phyloP scores from a whole-genome alignment of 2,797 vertebrate species.

The Rhinatrema bivittatum region DNA sequence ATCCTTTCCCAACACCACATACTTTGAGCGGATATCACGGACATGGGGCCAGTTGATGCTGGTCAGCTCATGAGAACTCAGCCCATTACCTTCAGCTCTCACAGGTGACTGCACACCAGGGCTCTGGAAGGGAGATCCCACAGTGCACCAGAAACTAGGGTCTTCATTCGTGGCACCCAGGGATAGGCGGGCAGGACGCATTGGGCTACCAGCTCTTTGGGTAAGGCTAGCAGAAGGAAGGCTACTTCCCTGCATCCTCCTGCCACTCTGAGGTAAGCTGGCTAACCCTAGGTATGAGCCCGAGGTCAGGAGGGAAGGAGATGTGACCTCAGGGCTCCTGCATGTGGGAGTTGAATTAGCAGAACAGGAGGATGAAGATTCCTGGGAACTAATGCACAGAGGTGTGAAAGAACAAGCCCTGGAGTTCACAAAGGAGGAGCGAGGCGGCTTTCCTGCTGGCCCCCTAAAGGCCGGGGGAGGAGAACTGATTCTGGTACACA shows the following conservation, averaged over 20 bases:
- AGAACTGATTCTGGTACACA: conserved; percentile 20
- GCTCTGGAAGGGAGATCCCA: conserved; percentile 35
- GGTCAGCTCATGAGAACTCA: conserved; percentile 46
- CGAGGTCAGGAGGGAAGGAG: conserved; percentile 56
- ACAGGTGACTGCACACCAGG: conserved; percentile 25
- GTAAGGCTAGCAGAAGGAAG: conserved; percentile 31
- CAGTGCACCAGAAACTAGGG: not conserved
- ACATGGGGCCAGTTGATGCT: conserved; percentile 57
- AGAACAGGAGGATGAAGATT: conserved; percentile 42
- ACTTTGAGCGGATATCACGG: conserved; percentile 47
- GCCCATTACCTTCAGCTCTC: too few species aligned
- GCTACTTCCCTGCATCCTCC: conserved; percentile 16
- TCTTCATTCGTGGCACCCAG: conserved; percentile 32
- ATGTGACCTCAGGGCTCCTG: conserved; percentile 42
- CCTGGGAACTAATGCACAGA: conserved; percentile 45
- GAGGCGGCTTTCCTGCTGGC: conserved; percentile 50
- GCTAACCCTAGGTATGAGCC: conserved; percentile 34
- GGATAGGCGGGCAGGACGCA: conserved; percentile 22
- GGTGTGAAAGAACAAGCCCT: conserved; percentile 49
- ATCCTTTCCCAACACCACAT: conserved; percentile 4
- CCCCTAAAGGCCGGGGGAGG: conserved; percentile 7
- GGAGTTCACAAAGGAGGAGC: conserved; percentile 16
- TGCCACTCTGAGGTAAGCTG: conserved; percentile 21
- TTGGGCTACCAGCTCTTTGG: conserved; percentile 35
- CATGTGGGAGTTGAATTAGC: conserved; percentile 26